Evolutionary conservation across 2,797 vertebrate species (phyloP).

Genomic region (Furcifer pardalis): DNA sequence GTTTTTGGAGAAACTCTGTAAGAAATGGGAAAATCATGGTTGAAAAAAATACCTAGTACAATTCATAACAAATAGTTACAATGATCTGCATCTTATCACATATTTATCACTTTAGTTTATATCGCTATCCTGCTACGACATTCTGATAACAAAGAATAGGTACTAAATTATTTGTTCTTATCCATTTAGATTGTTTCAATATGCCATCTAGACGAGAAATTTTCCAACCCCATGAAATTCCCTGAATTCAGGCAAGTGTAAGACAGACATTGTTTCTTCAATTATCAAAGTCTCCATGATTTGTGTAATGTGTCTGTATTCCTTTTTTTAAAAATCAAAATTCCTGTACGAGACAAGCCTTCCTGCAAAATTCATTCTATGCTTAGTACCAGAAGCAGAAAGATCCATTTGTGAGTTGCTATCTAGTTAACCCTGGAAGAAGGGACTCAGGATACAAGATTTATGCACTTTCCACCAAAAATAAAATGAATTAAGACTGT

Average conservation of each 20-base stretch:
- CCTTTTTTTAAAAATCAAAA: background rate
- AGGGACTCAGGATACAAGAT: background rate
- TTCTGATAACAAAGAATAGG: too few species aligned
- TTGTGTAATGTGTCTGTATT: too few species aligned
- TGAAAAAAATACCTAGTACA: slow-evolving; percentile 28
- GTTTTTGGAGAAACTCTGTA: slow-evolving; percentile 93
- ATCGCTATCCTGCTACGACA: too few species aligned
- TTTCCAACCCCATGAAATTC: too few species aligned
- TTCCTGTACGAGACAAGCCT: background rate
- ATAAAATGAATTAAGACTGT: background rate
- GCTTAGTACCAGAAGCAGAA: background rate
- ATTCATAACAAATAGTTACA: background rate
- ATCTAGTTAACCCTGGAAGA: background rate
- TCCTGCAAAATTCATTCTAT: background rate
- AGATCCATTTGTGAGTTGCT: background rate
- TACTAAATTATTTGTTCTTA: too few species aligned
- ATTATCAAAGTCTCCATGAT: too few species aligned
- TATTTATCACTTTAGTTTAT: background rate
- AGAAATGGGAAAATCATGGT: slow-evolving; percentile 38
- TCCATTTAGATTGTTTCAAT: too few species aligned
- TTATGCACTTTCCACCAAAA: background rate
- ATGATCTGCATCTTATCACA: background rate
- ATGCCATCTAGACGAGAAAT: too few species aligned
- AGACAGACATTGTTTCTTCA: too few species aligned
- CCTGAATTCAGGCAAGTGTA: too few species aligned